phyloP scores from a whole-genome alignment of 2,888 invertebrate species.

The Bellardia bayeri region DNA sequence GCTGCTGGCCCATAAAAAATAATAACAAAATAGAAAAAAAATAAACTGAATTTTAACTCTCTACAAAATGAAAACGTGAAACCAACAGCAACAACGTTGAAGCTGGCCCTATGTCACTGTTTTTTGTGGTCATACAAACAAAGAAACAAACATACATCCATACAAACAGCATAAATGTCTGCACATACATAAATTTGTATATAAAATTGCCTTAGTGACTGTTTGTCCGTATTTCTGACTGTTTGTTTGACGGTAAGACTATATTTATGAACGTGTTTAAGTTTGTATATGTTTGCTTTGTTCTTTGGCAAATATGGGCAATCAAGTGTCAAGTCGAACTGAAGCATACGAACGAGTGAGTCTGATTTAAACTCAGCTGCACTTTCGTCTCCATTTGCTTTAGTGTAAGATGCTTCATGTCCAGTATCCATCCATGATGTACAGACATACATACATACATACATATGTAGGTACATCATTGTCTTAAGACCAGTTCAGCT shows the following conservation, averaged over 20 bases:
- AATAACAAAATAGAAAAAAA: slow-evolving; percentile 43
- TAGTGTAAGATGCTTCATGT: neutral
- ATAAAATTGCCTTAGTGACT: slow-evolving; percentile 16
- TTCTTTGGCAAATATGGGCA: slow-evolving; percentile 66
- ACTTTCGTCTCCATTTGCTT: neutral
- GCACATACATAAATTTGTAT: neutral
- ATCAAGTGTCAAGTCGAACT: slow-evolving; percentile 65
- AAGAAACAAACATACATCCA: slow-evolving; percentile 3
- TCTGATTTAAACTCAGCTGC: slow-evolving; percentile 17
- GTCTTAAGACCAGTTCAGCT: slow-evolving; percentile 37
- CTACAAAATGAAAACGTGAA: slow-evolving; percentile 31
- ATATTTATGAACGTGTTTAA: neutral
- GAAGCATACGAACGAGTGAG: slow-evolving; percentile 32
- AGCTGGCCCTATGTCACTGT: slow-evolving; percentile 51
- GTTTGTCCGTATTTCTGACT: slow-evolving; percentile 2
- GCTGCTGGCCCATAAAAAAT: slow-evolving; percentile 66
- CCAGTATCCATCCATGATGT: slow-evolving; percentile 11
- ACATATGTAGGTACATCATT: neutral
- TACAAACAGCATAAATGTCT: neutral
- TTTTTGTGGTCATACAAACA: slow-evolving; percentile 9
- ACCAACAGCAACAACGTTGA: slow-evolving; percentile 28
- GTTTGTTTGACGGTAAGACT: neutral
- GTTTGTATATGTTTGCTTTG: slow-evolving; percentile 58
- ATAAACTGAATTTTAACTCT: slow-evolving; percentile 58
- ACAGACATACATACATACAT: neutral